Base-by-base conservation (phyloP, 2,797 vertebrate species). In the Passerculus sandwichensis region DNA sequence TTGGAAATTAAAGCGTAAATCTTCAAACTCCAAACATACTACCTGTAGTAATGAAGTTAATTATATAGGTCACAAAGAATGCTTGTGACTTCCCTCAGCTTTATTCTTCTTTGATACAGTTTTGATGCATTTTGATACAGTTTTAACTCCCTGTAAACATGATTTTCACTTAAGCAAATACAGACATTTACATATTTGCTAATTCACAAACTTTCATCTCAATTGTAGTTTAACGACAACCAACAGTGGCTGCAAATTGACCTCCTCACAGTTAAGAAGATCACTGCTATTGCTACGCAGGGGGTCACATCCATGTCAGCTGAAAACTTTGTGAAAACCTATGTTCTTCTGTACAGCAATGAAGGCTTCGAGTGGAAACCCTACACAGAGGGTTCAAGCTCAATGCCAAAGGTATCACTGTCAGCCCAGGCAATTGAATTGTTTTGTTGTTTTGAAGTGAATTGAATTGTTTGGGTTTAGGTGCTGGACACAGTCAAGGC, bases 231-330 rank as follows among this genome's bases (percentile, higher is more conserved):
- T 27, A 98, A 97, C 75, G 97, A 99, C 97, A 97, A 98, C 88
- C 93, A 98, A 15, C 99, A 99, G 96, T 99, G 99, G 99, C 98
- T 99, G 40, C 98, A 99, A 97, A 98, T 99, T 54, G 98, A 99
- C 89, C 97, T 99, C 72, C 98, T 98, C 47, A 85, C 97, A 29
- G 60, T 98, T 25, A 99, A 98, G 97, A 99, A 99, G 97, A 98
- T 99, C 97, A 99, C 98, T 51, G 99, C 98, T 3, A 98, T 99
- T 50, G 62, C 98, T 54, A 99, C 98, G 0, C 99, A 99, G 91
- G 99, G 99, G 4, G 98, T 98, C 89, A 99, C 97, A 57, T 98
- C 98, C 15, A 3, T 99, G 34, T 92, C 97, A 32, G 93, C 85
- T 32, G 98, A 99, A 96, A 98, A 98, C 98, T 99, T 98, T 25